These are phyloP conservation scores for Todiramphus chloris DNA, from an alignment of 2,113 vertebrate species.

Conservation along the genomic window DNA sequence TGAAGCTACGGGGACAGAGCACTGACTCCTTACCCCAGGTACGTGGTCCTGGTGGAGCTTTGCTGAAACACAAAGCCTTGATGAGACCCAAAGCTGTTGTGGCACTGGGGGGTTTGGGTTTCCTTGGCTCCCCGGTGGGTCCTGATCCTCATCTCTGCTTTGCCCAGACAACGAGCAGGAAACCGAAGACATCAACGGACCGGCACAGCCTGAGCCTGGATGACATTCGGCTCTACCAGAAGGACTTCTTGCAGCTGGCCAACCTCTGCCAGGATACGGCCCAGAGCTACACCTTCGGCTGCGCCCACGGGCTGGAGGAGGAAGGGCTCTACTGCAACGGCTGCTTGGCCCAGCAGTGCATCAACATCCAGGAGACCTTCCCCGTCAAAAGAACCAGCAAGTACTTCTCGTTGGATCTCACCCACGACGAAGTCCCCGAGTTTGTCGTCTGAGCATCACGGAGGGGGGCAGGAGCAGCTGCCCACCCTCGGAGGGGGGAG, in stretches of 20 bases:
- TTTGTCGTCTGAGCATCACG: constrained; percentile 87
- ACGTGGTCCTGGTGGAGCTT: not conserved
- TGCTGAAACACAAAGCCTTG: not conserved
- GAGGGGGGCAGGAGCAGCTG: not conserved
- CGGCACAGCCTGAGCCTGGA: constrained; percentile 97
- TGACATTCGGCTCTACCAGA: constrained; percentile 94
- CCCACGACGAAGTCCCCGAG: constrained; percentile 92
- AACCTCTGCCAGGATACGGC: constrained; percentile 95
- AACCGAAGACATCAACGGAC: constrained; percentile 91
- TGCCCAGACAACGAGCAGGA: constrained; percentile 82
- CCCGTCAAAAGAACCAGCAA: constrained; percentile 97
- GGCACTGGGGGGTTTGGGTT: accelerated
- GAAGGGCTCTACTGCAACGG: constrained; percentile 82
- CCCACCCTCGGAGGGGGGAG: not conserved
- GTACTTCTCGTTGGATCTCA: constrained; percentile 96
- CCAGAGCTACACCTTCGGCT: constrained; percentile 98
- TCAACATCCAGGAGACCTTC: constrained; percentile 83
- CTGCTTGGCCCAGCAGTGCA: constrained; percentile 87
- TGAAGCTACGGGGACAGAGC: constrained; percentile 95
- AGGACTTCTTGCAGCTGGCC: constrained; percentile 90
- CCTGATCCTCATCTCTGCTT: not conserved
- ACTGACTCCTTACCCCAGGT: constrained; percentile 98
- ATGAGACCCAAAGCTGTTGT: not conserved
- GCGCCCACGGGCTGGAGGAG: constrained; percentile 86
- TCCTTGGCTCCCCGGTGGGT: accelerated